Conservation (phyloP, 2,113 vertebrate species). For the Arenaria interpres region DNA sequence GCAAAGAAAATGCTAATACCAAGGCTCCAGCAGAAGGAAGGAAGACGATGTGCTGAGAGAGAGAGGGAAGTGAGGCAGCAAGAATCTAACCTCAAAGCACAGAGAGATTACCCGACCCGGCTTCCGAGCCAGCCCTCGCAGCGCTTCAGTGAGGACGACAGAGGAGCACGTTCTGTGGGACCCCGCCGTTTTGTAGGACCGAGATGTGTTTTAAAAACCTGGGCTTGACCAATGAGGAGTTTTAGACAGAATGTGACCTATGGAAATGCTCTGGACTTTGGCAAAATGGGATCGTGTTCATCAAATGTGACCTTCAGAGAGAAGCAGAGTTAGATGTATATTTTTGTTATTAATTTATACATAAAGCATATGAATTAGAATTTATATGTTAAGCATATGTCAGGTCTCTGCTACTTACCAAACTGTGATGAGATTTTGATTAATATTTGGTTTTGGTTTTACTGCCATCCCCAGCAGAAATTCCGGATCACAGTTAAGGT, state of each 20-base stretch:
- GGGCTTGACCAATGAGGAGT: not conserved
- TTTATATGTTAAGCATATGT: not conserved
- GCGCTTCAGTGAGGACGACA: not conserved
- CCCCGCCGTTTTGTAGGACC: not conserved
- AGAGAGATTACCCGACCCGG: not conserved
- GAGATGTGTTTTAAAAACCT: rapidly evolving
- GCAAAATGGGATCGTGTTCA: not conserved
- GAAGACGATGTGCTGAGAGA: not conserved
- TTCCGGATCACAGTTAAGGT: not conserved
- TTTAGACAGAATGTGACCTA: not conserved
- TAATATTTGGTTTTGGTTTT: not conserved
- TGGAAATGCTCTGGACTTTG: not conserved
- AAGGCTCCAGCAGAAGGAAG: not conserved
- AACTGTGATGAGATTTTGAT: not conserved
- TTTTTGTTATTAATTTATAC: not conserved
- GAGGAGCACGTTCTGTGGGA: not conserved
- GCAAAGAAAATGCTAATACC: not conserved
- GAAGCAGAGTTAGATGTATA: not conserved
- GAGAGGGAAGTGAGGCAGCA: constrained; percentile 24
- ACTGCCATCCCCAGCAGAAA: not conserved
- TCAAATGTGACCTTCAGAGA: not conserved
- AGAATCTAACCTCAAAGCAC: not conserved
- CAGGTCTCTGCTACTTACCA: not conserved
- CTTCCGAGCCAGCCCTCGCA: not conserved
- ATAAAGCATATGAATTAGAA: not conserved